phyloP scores from a whole-genome alignment of 2,113 vertebrate species.

The Erythrolamprus reginae region DNA sequence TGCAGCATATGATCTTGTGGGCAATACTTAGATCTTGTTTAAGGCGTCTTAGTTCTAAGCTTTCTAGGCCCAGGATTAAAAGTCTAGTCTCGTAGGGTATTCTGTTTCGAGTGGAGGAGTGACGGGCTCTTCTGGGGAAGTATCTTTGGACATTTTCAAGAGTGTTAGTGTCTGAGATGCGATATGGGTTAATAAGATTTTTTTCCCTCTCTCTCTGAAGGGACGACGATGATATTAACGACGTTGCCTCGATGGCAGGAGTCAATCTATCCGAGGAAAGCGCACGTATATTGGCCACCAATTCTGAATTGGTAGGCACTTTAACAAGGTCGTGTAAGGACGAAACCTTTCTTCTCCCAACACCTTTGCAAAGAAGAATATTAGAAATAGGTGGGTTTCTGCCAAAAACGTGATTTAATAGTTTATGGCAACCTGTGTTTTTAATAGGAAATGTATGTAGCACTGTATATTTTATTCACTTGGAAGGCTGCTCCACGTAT shows the following conservation, averaged over 20 bases:
- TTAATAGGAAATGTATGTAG: not conserved
- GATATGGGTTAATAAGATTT: not conserved
- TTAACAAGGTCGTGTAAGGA: conserved; percentile 90
- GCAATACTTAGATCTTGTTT: too few relatives aligned
- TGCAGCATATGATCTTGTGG: too few relatives aligned
- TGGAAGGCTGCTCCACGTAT: not conserved
- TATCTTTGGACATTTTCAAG: too few relatives aligned
- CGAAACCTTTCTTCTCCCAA: conserved; percentile 84
- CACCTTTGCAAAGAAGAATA: conserved; percentile 80
- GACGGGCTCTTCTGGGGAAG: too few relatives aligned
- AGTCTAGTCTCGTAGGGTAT: too few relatives aligned
- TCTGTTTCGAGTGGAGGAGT: too few relatives aligned
- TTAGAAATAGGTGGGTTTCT: conserved; percentile 81
- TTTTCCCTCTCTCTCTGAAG: conserved; percentile 61
- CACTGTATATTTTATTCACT: too few relatives aligned
- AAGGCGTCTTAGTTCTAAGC: too few relatives aligned
- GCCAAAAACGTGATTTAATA: not conserved
- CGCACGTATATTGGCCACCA: conserved; percentile 86
- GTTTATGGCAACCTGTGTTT: not conserved
- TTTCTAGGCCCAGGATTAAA: too few relatives aligned
- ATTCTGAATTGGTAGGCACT: conserved; percentile 83
- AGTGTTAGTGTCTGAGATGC: too few relatives aligned
- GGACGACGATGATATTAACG: conserved; percentile 94
- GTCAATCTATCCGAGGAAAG: conserved; percentile 92
- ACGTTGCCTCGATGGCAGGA: conserved; percentile 90